phyloP scores from a whole-genome alignment of 2,113 vertebrate species.

The Morone chrysops region DNA sequence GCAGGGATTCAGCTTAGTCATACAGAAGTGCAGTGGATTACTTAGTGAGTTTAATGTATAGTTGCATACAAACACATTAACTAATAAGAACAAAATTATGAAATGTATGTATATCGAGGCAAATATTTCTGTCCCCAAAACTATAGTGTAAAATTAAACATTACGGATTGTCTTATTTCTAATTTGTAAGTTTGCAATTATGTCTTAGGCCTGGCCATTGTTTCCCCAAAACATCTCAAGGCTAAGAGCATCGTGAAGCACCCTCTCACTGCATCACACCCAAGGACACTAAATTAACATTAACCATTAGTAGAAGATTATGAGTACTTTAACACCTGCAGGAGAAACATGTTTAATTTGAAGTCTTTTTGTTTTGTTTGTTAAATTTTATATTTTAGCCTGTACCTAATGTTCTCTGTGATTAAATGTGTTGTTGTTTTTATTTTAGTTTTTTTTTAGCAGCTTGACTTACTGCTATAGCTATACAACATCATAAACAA shows the following conservation, averaged over 20 bases:
- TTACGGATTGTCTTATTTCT: too few species aligned
- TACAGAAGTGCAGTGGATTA: not conserved
- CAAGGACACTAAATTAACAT: constrained; percentile 1
- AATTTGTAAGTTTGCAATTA: too few species aligned
- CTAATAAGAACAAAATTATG: not conserved
- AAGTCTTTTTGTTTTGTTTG: not conserved
- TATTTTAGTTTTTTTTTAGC: not conserved
- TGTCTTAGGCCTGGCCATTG: not conserved
- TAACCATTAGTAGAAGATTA: not conserved
- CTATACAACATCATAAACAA: not conserved
- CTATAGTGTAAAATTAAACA: not conserved
- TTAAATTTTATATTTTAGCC: not conserved
- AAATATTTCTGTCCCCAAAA: not conserved
- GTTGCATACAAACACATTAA: not conserved
- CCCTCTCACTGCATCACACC: not conserved
- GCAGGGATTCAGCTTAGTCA: not conserved
- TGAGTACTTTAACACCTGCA: constrained; percentile 3
- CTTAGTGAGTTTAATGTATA: not conserved
- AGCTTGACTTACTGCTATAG: not conserved
- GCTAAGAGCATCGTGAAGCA: not conserved
- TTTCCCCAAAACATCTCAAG: constrained; percentile 12
- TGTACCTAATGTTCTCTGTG: not conserved
- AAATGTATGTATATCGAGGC: not conserved
- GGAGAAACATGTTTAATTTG: not conserved
- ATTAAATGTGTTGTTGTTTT: not conserved